Base-by-base conservation (phyloP, 2,113 vertebrate species). In the Blennius ocellaris region DNA sequence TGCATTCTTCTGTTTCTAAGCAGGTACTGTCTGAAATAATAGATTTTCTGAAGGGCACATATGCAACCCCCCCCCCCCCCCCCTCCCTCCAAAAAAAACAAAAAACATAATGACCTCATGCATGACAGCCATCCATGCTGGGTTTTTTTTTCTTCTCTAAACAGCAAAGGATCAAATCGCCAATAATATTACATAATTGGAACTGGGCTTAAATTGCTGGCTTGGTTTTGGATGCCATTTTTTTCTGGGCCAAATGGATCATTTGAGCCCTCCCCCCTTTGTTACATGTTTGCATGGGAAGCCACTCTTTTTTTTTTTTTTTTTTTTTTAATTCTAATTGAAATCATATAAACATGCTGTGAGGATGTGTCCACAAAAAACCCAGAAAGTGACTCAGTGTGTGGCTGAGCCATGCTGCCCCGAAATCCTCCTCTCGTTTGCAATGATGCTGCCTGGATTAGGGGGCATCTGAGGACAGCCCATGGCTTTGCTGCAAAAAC, bases 111-210 rank as follows among this genome's bases (percentile, higher is more conserved):
- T 89, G 88, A 90, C 90, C 83, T 90, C 88, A 90, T 85, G 77
- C 76, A 30, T 67, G 84, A 48, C 67, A 0, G 6, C 11, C 43
- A 21, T 51, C 58, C 37, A 1, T 69, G 72, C 44, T 61, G 66
- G 63, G 50, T 59, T 48, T 14, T 7, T 5, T 21, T 38, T 44
- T n/a, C 43, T 0, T 15, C 17, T 16, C 0, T 41, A 40, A 54
- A 38, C 57, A 0, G 16, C 52, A 30, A 30, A 44, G 76, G 69
- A 85, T 80, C 62, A 78, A 82, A 82, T 75, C 69, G 53, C 84
- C 72, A 61, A 89, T 86, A 87, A 83, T 15, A 80, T 93, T 91
- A 87, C 85, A 75, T 91, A 90, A 93, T 63, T 70, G 63, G 51
- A 49, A 11, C 62, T 53, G 49, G 57, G 81, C 47, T 88, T 76